A percentile compares a stretch with the other conserved stretches of the same genome.
phyloP scores from a whole-genome alignment of 2,113 vertebrate species.

The Centropristis striata region DNA sequence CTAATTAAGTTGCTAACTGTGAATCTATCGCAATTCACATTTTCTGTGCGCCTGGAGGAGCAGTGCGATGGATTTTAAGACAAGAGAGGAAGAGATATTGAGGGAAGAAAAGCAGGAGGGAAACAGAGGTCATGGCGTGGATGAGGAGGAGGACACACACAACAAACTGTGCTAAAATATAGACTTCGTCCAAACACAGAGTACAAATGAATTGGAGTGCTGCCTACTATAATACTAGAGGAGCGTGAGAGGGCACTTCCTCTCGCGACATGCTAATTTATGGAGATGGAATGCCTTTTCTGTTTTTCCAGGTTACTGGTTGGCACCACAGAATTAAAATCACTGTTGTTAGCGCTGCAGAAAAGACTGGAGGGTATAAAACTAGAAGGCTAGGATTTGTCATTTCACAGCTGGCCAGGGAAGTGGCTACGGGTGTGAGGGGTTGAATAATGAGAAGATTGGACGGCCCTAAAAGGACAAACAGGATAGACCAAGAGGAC shows the following conservation, averaged over 20 bases:
- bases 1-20: conserved; percentile 79
- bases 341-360: conserved; percentile 26
- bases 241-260: conserved; percentile 28
- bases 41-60: conserved; percentile 50
- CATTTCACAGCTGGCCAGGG: conserved; percentile 42
- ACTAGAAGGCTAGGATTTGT: conserved; percentile 41
- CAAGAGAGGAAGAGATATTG: conserved; percentile 22
- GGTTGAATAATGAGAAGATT: conserved; percentile 25
- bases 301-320: conserved; percentile 50
- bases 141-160: conserved; percentile 11
- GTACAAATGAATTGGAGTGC: conserved; percentile 24
- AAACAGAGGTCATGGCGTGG: conserved; percentile 28
- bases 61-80: conserved; percentile 59
- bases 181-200: conserved; percentile 18
- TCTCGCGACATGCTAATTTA: conserved; percentile 53
- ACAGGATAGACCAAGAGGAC: conserved; percentile 5
- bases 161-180: conserved; percentile 32
- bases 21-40: conserved; percentile 71
- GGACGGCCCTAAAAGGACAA: conserved; percentile 16
- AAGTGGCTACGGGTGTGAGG: conserved; percentile 5
- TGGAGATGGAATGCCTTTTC: conserved; percentile 45
- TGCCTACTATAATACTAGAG: conserved; percentile 29
- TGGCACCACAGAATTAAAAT: conserved; percentile 49
- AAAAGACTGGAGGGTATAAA: conserved; percentile 20
- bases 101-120: conserved; percentile 33